Evolutionary conservation across 2,113 vertebrate genomes (phyloP), one percentile per base, ranked within the genome.

Genomic region (Rostratula benghalensis): DNA sequence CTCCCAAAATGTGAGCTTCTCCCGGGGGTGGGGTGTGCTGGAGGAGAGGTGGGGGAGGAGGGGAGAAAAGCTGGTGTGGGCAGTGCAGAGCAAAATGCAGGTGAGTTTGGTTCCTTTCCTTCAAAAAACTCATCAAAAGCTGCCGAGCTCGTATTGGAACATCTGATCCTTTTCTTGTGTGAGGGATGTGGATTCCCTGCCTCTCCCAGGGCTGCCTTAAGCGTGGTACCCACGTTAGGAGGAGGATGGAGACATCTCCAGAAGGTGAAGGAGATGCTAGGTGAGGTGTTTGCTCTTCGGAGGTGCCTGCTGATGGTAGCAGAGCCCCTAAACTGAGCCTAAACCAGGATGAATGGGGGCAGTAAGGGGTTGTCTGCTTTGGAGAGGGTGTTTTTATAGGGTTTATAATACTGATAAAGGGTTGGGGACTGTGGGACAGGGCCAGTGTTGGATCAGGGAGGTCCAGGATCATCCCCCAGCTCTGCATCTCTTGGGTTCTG

Each of bases 1-100:
- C 89, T 93, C 21, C 64, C 59, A 43, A 61, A 94, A 39, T 3
- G 12, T 3, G 63, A 83, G 73, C 74, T 80, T 30, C 24, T 73
- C 45, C 63, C 0, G 0, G 3, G 1, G 0, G 4, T 8, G 50
- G 35, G 69, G 6, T 10, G 77, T 20, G 54, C 53, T 11, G 25
- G 27, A 23, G 18, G 33, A 31, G 33, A 23, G 18, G 33, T 20
- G 33, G 10, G 37, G 43, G 13, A 9, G 28, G 27, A 31, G 7
- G 5, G 13, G 37, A 61, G 46, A 43, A n/a, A 35, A 61, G 15
- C 9, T 18, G 83, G 28, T 70, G 17, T 54, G 31, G 30, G 59
- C 86, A 57, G 35, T 35, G 57, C 39, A 31, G 43, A 83, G 24
- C 59, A 83, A 92, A 78, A 48, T 54, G 30, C 0, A 8, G 43